Evolutionary conservation across 1,140 invertebrate species (phyloP).

Genomic region (Bombus balteatus): DNA sequence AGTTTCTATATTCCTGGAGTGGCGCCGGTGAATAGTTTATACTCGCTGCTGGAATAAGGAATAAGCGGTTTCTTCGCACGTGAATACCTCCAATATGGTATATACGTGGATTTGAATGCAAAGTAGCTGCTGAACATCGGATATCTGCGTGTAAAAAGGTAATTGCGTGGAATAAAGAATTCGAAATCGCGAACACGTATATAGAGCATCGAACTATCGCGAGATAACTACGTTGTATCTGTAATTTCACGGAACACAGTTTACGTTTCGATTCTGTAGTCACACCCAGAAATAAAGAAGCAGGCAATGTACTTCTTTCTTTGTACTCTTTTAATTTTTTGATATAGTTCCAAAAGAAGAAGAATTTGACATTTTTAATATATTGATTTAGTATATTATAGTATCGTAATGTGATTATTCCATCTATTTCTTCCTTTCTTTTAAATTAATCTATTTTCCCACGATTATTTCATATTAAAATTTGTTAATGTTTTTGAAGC

Average conservation of each 20-base stretch:
- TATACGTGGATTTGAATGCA: conserved; percentile 67
- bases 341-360: not conserved
- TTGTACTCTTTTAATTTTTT: not conserved
- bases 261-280: not conserved
- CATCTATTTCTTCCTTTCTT: too few relatives aligned
- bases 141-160: conserved; percentile 54
- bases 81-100: conserved; percentile 64
- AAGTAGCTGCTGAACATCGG: conserved; percentile 50
- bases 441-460: too few relatives aligned
- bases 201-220: not conserved
- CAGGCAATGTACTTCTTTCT: too few relatives aligned
- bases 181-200: conserved; percentile 54
- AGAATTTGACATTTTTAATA: too few relatives aligned
- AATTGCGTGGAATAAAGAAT: conserved; percentile 66
- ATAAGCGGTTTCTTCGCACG: conserved; percentile 68
- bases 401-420: too few relatives aligned
- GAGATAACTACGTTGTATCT: not conserved
- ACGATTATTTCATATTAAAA: too few relatives aligned
- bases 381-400: too few relatives aligned
- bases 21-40: conserved; percentile 66
- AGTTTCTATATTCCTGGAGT: conserved; percentile 59
- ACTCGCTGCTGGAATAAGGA: conserved; percentile 65
- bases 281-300: not conserved
- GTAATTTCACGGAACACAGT: not conserved
- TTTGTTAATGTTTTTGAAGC: too few relatives aligned